Base-by-base conservation (phyloP, 2,797 vertebrate species). In the Falco novaeseelandiae region DNA sequence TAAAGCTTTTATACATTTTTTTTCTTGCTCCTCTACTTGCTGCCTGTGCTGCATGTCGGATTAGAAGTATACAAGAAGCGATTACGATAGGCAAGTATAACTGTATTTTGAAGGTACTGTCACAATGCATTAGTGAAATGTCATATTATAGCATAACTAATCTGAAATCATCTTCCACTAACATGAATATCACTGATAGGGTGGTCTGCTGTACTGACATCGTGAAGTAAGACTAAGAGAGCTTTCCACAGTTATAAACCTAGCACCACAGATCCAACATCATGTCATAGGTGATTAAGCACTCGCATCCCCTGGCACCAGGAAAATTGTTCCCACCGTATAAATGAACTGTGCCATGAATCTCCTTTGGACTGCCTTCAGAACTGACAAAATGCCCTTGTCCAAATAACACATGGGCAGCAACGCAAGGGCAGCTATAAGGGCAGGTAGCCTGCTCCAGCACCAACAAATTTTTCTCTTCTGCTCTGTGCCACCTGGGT, bases 41-140 rank as follows among this genome's bases (percentile, higher is more conserved):
- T 85, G 65, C 63, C 79, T 55, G 22, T 0, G 7, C 42, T 51
- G 12, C 42, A 21, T 54, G 61, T 77, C 6, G 2, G 46, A 74
- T 88, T 32, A 94, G 49, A 89, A 82, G 59, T 12, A 46, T 1
- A 65, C 27, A 73, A 67, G 30, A 69, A 93, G 77, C 0, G 7
- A 90, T 86, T 86, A 82, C 1, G 5, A 85, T 8, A 90, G 79
- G 82, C 83, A 94, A 76, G 40, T 26, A 21, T 49, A 85, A 69
- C 65, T 61, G 29, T 59, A 73, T 85, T 96, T 57, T 91, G 83
- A 89, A 96, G 52, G 83, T 25, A 51, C 90, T 97, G 96, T 97
- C 97, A 97, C 92, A 96, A 97, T 57, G 49, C 59, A 85, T 97
- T 97, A 97, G 42, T 54, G 78, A 96, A 96, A 95, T 93, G 93